Percentiles rank a stretch among this genome's conserved stretches.
Conservation (phyloP, 2,888 invertebrate species). For the Pilophorus perplexus region DNA sequence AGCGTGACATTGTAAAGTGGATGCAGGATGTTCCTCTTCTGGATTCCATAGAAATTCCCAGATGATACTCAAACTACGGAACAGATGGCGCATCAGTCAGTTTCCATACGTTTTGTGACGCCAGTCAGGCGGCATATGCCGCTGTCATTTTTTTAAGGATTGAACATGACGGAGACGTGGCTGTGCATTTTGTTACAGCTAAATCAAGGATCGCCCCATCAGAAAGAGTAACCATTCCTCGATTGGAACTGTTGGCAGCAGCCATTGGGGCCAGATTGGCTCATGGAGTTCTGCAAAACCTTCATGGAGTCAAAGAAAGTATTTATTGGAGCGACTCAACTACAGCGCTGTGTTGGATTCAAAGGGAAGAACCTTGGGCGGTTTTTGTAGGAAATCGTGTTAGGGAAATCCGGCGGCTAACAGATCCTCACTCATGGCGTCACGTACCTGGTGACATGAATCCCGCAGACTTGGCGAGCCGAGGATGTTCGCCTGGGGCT, state of each 20-base stretch:
- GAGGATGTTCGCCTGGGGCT: too few species aligned
- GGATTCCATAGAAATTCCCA: constrained; percentile 44
- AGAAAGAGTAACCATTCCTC: constrained; percentile 44
- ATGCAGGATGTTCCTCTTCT: constrained; percentile 43
- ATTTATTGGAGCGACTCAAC: constrained; percentile 14
- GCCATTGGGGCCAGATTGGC: constrained; percentile 41
- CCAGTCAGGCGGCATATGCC: constrained; percentile 28
- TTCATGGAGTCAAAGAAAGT: neutral
- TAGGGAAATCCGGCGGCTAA: constrained; percentile 48
- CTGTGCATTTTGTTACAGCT: constrained; percentile 39
- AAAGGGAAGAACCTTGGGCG: constrained; percentile 45
- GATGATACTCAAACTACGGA: constrained; percentile 32
- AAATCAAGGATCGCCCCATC: constrained; percentile 46
- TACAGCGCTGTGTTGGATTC: constrained; percentile 46
- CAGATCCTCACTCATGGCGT: constrained; percentile 45
- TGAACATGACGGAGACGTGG: constrained; percentile 13
- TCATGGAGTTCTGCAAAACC: neutral
- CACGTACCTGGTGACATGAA: constrained; percentile 47
- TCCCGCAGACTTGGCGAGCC: too few species aligned
- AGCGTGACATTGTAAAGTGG: constrained; percentile 39
- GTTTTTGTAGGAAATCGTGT: constrained; percentile 49
- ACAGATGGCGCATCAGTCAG: neutral
- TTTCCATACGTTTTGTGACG: constrained; percentile 36
- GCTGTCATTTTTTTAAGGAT: constrained; percentile 36
- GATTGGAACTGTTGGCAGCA: constrained; percentile 47